These are phyloP conservation scores for Plagodis dolabraria DNA, from an alignment of 2,888 invertebrate genomes.

Conservation along the genomic window DNA sequence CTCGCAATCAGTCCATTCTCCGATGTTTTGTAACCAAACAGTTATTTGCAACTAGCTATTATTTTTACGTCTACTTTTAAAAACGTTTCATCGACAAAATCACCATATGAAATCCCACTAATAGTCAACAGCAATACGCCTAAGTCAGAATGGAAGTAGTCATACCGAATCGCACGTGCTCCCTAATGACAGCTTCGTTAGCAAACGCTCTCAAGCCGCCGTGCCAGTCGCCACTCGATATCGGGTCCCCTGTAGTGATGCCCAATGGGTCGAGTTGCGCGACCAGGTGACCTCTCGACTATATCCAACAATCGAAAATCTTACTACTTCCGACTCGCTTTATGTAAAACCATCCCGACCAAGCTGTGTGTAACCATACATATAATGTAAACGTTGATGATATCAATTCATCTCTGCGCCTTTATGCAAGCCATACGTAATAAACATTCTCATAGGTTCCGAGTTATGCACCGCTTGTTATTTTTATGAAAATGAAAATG, in stretches of 20 bases:
- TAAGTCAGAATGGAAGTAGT: constrained; percentile 41
- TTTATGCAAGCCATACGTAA: constrained; percentile 6
- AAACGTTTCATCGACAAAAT: constrained; percentile 2
- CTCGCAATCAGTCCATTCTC: too few relatives aligned
- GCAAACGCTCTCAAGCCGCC: constrained; percentile 81
- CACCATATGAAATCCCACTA: constrained; percentile 57
- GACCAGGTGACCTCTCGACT: constrained; percentile 97
- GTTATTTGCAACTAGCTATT: too few relatives aligned
- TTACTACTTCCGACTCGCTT: constrained; percentile 42
- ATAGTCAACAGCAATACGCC: constrained; percentile 60
- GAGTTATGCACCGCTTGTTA: constrained; percentile 4
- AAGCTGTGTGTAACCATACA: constrained; percentile 14
- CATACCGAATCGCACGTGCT: constrained; percentile 84
- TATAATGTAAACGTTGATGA: background rate
- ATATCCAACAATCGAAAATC: constrained; percentile 55
- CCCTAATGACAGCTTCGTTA: constrained; percentile 80
- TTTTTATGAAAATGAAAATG: constrained; percentile 17
- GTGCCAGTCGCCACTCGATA: constrained; percentile 78
- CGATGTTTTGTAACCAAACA: too few relatives aligned
- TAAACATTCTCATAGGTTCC: background rate
- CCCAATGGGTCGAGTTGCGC: constrained; percentile 97
- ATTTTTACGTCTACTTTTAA: too few relatives aligned
- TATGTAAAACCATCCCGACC: constrained; percentile 20
- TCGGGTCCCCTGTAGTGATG: constrained; percentile 90
- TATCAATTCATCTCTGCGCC: background rate